Evolutionary conservation across 1,140 invertebrate genomes (phyloP), one percentile per base, ranked within the genome.

Genomic region (Eufriesea mexicana): DNA sequence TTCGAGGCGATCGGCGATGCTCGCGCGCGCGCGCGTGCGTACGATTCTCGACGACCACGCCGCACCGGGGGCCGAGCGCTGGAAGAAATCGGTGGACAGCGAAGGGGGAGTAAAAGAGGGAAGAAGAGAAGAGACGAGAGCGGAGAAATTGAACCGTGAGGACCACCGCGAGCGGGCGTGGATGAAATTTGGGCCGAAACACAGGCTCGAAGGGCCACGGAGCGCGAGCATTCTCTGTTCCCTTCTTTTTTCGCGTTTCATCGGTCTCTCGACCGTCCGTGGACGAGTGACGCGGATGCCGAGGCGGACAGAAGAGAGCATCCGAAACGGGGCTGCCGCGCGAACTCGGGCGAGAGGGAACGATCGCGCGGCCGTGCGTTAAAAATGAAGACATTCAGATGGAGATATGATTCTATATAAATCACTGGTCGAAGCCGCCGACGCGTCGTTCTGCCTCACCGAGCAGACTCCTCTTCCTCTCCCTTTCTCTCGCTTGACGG

Each of bases 381-480:
- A 91, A 92, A 92, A 92, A 92, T 92, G 91, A 92, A 92, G 90
- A 91, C 91, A 92, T 92, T 92, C 90, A 89, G 90, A 92, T 90
- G 89, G 86, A 92, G 91, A 92, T 92, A 91, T 91, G 90, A 92
- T 92, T 92, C 91, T 90, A 86, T 90, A 91, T 92, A 92, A 92
- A 92, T 92, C 90, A 92, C 89, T 77, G 86, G 84, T 78, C 83
- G 74, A 76, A 81, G 79, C 62, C 79, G 83, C 66, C 75, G 76
- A 74, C 77, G 85, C 77, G 79, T 66, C 86, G 86, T 74, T 86
- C 74, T 86, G 74, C 77, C 76, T 57, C 59, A 61, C 54, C 78
- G 68, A 45, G n/a, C 78, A 23, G 25, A 73, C 61, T 84, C 80
- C 77, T 76, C 54, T 70, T 42, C 51, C 67, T 64, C 68, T 59